phyloP scores from a whole-genome alignment of 1,140 invertebrate genomes.

The Cryptotermes secundus region DNA sequence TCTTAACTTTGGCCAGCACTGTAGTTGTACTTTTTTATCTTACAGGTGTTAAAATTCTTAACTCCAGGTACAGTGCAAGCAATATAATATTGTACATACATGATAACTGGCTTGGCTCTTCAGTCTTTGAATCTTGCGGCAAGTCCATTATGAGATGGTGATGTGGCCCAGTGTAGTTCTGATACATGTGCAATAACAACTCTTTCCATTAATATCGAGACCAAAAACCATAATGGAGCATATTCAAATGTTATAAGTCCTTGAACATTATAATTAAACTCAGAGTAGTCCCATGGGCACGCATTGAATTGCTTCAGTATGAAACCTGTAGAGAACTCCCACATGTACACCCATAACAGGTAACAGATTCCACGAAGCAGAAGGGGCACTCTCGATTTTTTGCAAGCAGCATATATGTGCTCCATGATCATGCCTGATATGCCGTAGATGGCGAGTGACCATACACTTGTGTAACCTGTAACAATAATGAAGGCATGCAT shows the following conservation, averaged over 20 bases:
- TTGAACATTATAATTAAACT: slow-evolving; percentile 52
- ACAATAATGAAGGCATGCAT: neutral
- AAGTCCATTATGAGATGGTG: neutral
- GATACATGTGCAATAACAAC: slow-evolving; percentile 47
- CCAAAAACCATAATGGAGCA: slow-evolving; percentile 54
- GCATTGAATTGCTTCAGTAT: slow-evolving; percentile 52
- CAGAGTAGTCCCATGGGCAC: slow-evolving; percentile 58
- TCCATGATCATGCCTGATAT: slow-evolving; percentile 50
- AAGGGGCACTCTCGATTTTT: slow-evolving; percentile 44
- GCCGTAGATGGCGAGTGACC: slow-evolving; percentile 55
- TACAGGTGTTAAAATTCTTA: neutral
- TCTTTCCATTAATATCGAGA: slow-evolving; percentile 46
- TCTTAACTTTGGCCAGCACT: neutral
- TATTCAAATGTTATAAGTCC: slow-evolving; percentile 57
- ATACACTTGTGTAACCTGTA: slow-evolving; percentile 50
- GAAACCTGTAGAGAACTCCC: slow-evolving; percentile 54
- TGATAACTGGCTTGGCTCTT: neutral
- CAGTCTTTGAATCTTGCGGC: neutral
- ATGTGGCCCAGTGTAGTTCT: slow-evolving; percentile 43
- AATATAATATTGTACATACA: neutral
- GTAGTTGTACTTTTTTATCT: neutral
- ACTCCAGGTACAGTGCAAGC: neutral
- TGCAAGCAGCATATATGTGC: slow-evolving; percentile 46
- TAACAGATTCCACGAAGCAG: slow-evolving; percentile 50
- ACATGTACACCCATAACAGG: slow-evolving; percentile 52